These are phyloP conservation scores for Mastigias papua DNA, from an alignment of 30 jellyfish, hydroid and myxozoan genomes.

Conservation along the genomic window DNA sequence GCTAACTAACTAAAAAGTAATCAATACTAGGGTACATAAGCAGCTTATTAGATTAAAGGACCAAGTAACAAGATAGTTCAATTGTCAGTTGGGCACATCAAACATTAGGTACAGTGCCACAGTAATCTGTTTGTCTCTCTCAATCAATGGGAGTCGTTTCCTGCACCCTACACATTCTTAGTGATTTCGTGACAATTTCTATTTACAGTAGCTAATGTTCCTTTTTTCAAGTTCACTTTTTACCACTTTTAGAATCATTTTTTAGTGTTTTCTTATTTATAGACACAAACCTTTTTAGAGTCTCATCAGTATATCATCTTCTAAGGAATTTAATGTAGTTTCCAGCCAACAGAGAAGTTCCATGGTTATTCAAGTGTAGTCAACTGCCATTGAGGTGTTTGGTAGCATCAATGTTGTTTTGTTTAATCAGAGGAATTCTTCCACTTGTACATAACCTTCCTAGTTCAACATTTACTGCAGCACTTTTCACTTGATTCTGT, in stretches of 20 bases:
- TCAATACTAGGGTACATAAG: too few relatives aligned
- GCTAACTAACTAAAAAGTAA: too few relatives aligned
- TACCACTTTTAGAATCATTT: constrained; percentile 1
- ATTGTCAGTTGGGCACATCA: too few relatives aligned
- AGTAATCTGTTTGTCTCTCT: too few relatives aligned
- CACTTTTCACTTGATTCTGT: constrained; percentile 3
- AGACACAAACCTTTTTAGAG: constrained; percentile 5
- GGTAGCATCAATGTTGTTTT: neutral
- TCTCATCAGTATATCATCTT: neutral
- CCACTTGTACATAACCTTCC: neutral
- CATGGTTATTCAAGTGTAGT: constrained; percentile 5
- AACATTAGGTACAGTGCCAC: too few relatives aligned
- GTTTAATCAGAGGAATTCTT: neutral
- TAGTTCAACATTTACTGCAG: constrained; percentile 15
- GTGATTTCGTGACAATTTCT: constrained; percentile 10
- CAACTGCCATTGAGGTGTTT: constrained; percentile 7
- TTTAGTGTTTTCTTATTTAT: neutral
- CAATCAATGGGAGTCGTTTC: too few relatives aligned
- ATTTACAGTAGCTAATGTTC: constrained; percentile 3
- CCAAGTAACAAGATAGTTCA: too few relatives aligned
- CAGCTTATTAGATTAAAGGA: too few relatives aligned
- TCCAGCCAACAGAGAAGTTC: constrained; percentile 2
- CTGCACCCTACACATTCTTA: too few relatives aligned
- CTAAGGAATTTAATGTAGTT: constrained; percentile 13
- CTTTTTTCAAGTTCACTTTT: neutral